phyloP scores from a whole-genome alignment of 2,797 vertebrate genomes.

The Myotis vivesi region DNA sequence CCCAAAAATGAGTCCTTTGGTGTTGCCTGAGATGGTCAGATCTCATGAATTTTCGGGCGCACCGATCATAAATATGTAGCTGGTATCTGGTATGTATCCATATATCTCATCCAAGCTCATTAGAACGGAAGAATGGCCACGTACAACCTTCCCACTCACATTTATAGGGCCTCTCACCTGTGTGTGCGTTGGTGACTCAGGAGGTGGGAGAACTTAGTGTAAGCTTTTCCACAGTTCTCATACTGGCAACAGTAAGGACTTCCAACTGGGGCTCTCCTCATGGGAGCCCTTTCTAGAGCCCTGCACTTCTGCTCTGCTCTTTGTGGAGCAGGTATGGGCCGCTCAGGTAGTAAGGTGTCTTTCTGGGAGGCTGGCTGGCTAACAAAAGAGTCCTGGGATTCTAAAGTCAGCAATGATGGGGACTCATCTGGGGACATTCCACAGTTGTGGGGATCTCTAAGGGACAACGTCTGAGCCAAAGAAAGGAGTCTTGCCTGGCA shows the following conservation, averaged over 20 bases:
- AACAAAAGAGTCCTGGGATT: neutral
- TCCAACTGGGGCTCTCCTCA: neutral
- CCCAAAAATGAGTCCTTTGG: conserved; percentile 22
- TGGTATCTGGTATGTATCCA: conserved; percentile 58
- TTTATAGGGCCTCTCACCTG: no score
- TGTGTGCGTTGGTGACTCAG: conserved; percentile 64
- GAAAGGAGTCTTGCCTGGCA: neutral
- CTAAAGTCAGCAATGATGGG: conserved; percentile 2
- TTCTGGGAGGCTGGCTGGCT: neutral
- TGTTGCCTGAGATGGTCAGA: conserved; percentile 73
- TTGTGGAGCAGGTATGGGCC: neutral
- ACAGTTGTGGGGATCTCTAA: neutral
- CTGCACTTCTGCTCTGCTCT: neutral
- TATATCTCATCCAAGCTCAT: conserved; percentile 61
- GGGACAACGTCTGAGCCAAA: conserved; percentile 15
- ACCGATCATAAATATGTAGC: conserved; percentile 51
- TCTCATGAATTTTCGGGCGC: conserved; percentile 62
- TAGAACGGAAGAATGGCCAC: no score
- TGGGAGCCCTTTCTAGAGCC: neutral
- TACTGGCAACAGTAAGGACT: conserved; percentile 39
- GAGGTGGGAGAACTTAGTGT: conserved; percentile 68
- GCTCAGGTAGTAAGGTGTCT: neutral
- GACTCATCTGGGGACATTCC: neutral
- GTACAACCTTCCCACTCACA: no score
- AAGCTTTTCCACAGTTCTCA: conserved; percentile 65